Evolutionary conservation across 1,140 invertebrate species (phyloP).

Genomic region (Adelges cooleyi): DNA sequence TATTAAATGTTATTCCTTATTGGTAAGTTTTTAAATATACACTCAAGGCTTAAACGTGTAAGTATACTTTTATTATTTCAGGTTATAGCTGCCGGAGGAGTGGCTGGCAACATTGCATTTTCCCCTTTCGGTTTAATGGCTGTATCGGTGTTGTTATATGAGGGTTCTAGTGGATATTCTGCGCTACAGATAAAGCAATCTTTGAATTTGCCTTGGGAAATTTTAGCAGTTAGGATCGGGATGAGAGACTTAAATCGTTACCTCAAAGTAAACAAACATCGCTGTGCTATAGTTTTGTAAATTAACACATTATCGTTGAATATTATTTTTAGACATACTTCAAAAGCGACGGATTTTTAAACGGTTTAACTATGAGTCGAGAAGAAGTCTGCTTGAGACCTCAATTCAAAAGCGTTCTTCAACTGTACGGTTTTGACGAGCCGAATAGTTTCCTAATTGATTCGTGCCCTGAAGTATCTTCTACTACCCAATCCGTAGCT

Average conservation of each 20-base stretch:
- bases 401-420: conserved; percentile 54
- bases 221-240: conserved; percentile 56
- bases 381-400: conserved; percentile 57
- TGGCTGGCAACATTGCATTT: conserved; percentile 68
- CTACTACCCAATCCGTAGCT: not conserved
- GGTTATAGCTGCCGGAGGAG: conserved; percentile 35
- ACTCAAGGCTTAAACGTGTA: no score
- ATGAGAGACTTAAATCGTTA: conserved; percentile 65
- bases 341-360: conserved; percentile 62
- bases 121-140: conserved; percentile 66
- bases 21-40: no score
- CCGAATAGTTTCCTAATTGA: conserved; percentile 29
- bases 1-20: no score
- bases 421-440: conserved; percentile 65
- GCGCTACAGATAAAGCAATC: conserved; percentile 54
- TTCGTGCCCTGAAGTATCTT: conserved; percentile 2
- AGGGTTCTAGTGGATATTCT: conserved; percentile 57
- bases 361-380: conserved; percentile 61
- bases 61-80: conserved; percentile 36
- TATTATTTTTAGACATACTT: conserved; percentile 68
- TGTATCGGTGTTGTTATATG: conserved; percentile 61
- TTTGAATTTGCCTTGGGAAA: conserved; percentile 53
- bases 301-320: conserved; percentile 32
- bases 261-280: conserved; percentile 47
- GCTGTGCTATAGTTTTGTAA: not conserved